Conservation (phyloP, 2,113 vertebrate species). For the Diglossa brunneiventris region DNA sequence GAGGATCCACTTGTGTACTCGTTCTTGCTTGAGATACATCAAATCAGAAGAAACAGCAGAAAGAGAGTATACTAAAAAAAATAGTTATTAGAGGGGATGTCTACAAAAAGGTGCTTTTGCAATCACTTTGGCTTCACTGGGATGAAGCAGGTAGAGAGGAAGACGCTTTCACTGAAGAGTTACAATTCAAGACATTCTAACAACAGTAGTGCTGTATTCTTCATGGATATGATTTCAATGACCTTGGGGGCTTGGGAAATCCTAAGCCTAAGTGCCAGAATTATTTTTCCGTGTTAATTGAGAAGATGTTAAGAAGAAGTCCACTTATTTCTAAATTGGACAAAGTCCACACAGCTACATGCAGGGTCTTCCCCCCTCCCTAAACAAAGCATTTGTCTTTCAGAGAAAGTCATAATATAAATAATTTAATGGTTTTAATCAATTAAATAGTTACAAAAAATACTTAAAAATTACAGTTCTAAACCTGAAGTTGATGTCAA, state of each 20-base stretch:
- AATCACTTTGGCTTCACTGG: background rate
- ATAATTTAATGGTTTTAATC: background rate
- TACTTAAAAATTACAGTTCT: background rate
- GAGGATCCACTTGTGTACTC: background rate
- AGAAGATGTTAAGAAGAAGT: background rate
- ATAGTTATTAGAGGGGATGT: rapidly evolving
- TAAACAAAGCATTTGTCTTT: background rate
- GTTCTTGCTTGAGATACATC: background rate
- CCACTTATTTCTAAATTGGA: background rate
- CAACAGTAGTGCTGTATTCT: background rate
- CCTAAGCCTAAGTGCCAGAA: background rate
- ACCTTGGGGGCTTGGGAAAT: background rate
- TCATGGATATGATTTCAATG: background rate
- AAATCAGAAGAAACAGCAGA: background rate
- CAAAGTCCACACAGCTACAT: background rate
- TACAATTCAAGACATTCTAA: background rate
- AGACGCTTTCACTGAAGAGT: background rate
- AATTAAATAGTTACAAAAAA: background rate
- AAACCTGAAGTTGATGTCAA: background rate
- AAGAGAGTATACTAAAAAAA: background rate
- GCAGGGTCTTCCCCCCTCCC: rapidly evolving
- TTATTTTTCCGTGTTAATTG: background rate
- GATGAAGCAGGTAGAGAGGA: background rate
- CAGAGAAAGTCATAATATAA: background rate
- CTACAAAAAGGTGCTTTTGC: background rate